phyloP scores from a whole-genome alignment of 2,888 invertebrate species.

The Stomorhina lunata region DNA sequence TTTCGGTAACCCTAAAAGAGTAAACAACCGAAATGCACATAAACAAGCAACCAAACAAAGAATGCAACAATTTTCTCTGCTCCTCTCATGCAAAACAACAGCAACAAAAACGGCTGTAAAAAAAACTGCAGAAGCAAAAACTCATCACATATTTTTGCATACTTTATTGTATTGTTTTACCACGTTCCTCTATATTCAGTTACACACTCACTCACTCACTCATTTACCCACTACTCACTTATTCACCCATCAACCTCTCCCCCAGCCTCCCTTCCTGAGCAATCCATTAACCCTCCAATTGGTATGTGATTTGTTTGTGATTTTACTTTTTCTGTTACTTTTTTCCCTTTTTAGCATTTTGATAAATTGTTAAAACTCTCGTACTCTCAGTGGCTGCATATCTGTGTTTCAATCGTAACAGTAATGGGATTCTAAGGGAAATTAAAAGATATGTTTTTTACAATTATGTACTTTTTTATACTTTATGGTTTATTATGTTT shows the following conservation, averaged over 20 bases:
- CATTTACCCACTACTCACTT: too few relatives aligned
- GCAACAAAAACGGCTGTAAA: conserved; percentile 9
- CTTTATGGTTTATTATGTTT: too few relatives aligned
- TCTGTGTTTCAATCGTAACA: neutral
- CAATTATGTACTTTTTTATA: too few relatives aligned
- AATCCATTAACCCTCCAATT: conserved; percentile 4
- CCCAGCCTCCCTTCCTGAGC: neutral
- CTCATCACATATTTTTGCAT: conserved; percentile 56
- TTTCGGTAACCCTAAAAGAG: conserved; percentile 43
- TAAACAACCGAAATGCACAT: conserved; percentile 23
- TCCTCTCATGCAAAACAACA: conserved; percentile 40
- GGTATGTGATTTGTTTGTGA: conserved; percentile 56
- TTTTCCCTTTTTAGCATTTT: conserved; percentile 21
- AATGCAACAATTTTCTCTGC: conserved; percentile 61
- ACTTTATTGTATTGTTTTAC: conserved; percentile 48
- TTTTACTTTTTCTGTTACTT: conserved; percentile 33
- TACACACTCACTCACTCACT: too few relatives aligned
- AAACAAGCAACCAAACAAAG: conserved; percentile 32
- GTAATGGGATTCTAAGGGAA: too few relatives aligned
- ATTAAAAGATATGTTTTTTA: too few relatives aligned
- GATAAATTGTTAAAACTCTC: conserved; percentile 43
- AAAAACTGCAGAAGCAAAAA: conserved; percentile 29
- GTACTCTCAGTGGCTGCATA: neutral
- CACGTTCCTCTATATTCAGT: too few relatives aligned
- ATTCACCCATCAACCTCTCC: neutral